Evolutionary conservation across 2,888 invertebrate genomes (phyloP).

Genomic region (Nasonia oneida): DNA sequence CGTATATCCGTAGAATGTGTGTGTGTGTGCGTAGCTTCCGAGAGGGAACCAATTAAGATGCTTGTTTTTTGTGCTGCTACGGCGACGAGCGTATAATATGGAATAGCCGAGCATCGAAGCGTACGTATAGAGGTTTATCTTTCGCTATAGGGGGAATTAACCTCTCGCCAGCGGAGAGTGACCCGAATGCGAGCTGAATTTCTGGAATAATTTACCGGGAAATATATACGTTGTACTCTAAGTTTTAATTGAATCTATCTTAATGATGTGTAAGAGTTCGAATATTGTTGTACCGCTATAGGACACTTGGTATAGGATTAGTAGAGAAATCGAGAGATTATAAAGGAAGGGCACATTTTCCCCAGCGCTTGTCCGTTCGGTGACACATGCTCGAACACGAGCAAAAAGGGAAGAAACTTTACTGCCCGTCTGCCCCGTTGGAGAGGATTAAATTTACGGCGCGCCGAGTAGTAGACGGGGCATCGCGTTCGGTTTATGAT

Average conservation of each 20-base stretch:
- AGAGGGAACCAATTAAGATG: constrained; percentile 39
- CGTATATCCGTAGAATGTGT: neutral
- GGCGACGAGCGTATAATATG: neutral
- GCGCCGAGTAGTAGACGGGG: constrained; percentile 3
- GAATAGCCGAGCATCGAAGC: neutral
- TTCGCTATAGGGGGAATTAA: neutral
- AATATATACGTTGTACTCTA: neutral
- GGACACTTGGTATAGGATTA: too few species aligned
- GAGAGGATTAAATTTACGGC: constrained; percentile 37
- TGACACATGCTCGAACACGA: constrained; percentile 13
- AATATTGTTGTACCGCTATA: too few species aligned
- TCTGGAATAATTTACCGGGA: neutral
- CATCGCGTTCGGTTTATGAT: constrained; percentile 36
- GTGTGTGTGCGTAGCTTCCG: neutral
- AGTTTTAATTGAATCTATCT: neutral
- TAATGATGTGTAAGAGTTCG: neutral
- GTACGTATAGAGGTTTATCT: neutral
- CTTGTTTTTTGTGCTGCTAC: neutral
- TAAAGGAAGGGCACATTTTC: neutral
- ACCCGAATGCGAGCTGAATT: neutral
- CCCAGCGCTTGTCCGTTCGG: neutral
- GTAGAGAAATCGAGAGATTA: neutral
- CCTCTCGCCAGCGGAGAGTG: neutral
- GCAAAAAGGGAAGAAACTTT: constrained; percentile 39
- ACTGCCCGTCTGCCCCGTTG: constrained; percentile 25